Evolutionary conservation across 2,113 vertebrate species (phyloP).

Genomic region (Jaculus jaculus): DNA sequence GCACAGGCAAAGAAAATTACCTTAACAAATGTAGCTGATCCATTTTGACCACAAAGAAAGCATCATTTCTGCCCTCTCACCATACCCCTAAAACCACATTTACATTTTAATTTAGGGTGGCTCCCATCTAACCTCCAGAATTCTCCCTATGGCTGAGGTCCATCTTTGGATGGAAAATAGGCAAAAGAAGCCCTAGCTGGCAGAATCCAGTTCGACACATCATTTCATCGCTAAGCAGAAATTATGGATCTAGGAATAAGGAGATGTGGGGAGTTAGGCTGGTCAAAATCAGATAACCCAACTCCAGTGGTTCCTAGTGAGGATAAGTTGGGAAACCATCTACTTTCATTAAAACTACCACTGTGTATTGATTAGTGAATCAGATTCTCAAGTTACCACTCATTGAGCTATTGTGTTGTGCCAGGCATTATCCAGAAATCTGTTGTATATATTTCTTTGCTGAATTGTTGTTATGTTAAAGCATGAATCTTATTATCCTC

Average conservation of each 20-base stretch:
- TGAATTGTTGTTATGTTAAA: background rate
- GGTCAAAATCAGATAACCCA: conserved; percentile 49
- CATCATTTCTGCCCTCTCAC: conserved; percentile 55
- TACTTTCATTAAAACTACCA: conserved; percentile 25
- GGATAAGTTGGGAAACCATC: background rate
- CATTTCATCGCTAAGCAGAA: conserved; percentile 52
- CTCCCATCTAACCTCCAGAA: conserved; percentile 58
- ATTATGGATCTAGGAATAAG: conserved; percentile 19
- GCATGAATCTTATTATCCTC: background rate
- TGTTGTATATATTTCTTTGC: background rate
- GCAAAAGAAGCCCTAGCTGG: conserved; percentile 56
- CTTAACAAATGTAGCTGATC: conserved; percentile 39
- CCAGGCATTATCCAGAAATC: background rate
- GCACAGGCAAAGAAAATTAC: conserved; percentile 40
- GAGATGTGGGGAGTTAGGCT: background rate
- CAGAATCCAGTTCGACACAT: conserved; percentile 58
- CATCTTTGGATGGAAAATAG: conserved; percentile 60
- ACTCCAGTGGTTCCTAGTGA: conserved; percentile 9
- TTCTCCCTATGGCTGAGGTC: conserved; percentile 37
- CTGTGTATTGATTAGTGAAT: conserved; percentile 3
- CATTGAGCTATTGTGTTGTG: conserved; percentile 15
- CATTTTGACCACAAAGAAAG: conserved; percentile 56
- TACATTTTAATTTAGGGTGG: conserved; percentile 58
- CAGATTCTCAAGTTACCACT: background rate
- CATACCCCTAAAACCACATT: background rate